Conservation (phyloP, 2,113 vertebrate genomes). For the Lethenteron reissneri region DNA sequence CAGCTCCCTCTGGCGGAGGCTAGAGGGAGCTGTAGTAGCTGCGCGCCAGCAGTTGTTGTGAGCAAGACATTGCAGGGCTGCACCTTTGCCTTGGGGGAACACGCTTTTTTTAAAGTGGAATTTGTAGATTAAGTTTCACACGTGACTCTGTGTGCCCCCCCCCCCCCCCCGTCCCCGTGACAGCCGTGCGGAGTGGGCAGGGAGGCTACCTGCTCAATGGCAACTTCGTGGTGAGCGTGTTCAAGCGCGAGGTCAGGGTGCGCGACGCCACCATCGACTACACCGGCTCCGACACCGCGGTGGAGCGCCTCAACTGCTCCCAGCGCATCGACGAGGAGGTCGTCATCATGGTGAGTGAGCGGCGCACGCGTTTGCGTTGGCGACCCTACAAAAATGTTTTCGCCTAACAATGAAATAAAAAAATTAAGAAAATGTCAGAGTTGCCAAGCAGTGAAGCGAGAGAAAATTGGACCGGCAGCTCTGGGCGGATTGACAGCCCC, state of each 20-base stretch:
- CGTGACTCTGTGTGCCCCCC: slow-evolving; percentile 15
- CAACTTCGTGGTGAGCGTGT: slow-evolving; percentile 94
- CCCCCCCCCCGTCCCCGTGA: slow-evolving; percentile 17
- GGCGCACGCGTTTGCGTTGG: not conserved
- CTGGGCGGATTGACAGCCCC: not conserved
- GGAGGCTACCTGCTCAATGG: slow-evolving; percentile 90
- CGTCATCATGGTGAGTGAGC: slow-evolving; percentile 48
- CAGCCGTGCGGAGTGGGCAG: slow-evolving; percentile 69
- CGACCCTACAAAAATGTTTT: not conserved
- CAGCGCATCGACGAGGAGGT: slow-evolving; percentile 78
- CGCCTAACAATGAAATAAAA: not conserved
- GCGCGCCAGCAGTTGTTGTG: slow-evolving; percentile 12
- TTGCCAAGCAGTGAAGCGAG: too few relatives aligned
- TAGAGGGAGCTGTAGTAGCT: too few relatives aligned
- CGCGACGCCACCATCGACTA: slow-evolving; percentile 76
- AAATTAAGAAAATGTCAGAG: too few relatives aligned
- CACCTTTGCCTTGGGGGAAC: slow-evolving; percentile 8
- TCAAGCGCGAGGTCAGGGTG: slow-evolving; percentile 91
- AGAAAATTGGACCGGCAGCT: not conserved
- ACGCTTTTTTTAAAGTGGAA: slow-evolving; percentile 8
- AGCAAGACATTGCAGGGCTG: slow-evolving; percentile 15
- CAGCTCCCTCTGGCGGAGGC: too few relatives aligned
- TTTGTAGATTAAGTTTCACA: slow-evolving; percentile 11
- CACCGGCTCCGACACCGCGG: slow-evolving; percentile 60
- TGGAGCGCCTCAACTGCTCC: slow-evolving; percentile 89